Evolutionary conservation across 1,140 invertebrate species (phyloP).

Genomic region (Zeugodacus cucurbitae): DNA sequence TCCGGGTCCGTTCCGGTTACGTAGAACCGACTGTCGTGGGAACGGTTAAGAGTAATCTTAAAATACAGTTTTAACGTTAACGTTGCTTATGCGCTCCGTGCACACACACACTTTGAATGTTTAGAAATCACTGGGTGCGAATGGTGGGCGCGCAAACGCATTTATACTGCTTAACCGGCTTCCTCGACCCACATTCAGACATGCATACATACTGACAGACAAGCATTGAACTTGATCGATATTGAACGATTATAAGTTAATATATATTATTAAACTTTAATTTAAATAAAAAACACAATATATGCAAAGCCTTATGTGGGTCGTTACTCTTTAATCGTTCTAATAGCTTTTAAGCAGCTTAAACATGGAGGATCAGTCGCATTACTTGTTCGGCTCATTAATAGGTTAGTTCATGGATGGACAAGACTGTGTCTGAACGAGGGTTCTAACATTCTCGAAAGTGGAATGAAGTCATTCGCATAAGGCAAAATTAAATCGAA

Average conservation of each 20-base stretch:
- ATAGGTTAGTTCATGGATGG: neutral
- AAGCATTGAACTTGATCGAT: neutral
- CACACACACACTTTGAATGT: neutral
- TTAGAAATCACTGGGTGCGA: neutral
- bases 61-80: too few species aligned
- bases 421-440: neutral
- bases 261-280: neutral
- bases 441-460: neutral
- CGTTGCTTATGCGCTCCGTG: neutral
- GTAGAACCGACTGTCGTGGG: too few species aligned
- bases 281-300: slow-evolving; percentile 25
- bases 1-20: too few species aligned
- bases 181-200: neutral
- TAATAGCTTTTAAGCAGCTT: neutral
- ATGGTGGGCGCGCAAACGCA: neutral
- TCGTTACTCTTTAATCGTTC: neutral
- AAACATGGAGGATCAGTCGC: neutral
- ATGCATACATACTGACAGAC: neutral
- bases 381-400: neutral
- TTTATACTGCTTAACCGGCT: neutral
- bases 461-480: too few species aligned
- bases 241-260: neutral
- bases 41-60: neutral
- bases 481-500: too few species aligned
- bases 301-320: neutral